These are phyloP conservation scores for Lasioglossum pauxillum DNA, from an alignment of 2,888 invertebrate species.

Conservation along the genomic window DNA sequence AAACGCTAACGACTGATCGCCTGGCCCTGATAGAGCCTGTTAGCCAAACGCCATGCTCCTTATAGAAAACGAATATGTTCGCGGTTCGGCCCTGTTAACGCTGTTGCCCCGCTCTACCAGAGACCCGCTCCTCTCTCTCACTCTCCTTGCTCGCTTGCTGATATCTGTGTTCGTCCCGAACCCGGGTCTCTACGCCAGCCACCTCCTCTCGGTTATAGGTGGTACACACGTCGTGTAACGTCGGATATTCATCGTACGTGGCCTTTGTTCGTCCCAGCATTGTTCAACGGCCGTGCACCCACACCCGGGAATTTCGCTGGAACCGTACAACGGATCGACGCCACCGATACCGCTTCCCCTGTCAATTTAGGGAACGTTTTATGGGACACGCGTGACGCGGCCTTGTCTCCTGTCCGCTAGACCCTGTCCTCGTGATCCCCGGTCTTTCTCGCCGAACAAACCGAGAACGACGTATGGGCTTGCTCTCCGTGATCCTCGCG, in stretches of 20 bases:
- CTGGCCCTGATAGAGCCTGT: constrained; percentile 75
- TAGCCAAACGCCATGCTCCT: constrained; percentile 78
- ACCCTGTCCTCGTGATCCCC: constrained; percentile 11
- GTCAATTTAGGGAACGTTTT: constrained; percentile 68
- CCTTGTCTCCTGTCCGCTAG: constrained; percentile 38
- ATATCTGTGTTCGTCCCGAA: constrained; percentile 70
- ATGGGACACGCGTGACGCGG: constrained; percentile 61
- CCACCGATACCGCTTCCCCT: constrained; percentile 45
- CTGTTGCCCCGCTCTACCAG: constrained; percentile 17
- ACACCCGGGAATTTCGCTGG: constrained; percentile 57
- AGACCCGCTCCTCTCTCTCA: background rate
- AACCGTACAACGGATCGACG: constrained; percentile 41
- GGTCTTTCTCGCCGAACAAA: background rate
- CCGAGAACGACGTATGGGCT: background rate
- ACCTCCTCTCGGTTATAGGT: constrained; percentile 31
- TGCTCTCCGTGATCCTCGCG: background rate
- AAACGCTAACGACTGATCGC: constrained; percentile 80
- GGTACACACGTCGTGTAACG: constrained; percentile 65
- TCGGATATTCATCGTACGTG: constrained; percentile 65
- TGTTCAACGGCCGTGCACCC: constrained; percentile 55
- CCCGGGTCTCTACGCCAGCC: background rate
- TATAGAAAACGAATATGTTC: constrained; percentile 78
- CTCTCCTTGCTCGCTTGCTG: constrained; percentile 38
- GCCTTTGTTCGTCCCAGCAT: constrained; percentile 61
- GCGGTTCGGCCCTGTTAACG: constrained; percentile 69